phyloP scores from a whole-genome alignment of 2,797 vertebrate genomes.

The Coluber constrictor region DNA sequence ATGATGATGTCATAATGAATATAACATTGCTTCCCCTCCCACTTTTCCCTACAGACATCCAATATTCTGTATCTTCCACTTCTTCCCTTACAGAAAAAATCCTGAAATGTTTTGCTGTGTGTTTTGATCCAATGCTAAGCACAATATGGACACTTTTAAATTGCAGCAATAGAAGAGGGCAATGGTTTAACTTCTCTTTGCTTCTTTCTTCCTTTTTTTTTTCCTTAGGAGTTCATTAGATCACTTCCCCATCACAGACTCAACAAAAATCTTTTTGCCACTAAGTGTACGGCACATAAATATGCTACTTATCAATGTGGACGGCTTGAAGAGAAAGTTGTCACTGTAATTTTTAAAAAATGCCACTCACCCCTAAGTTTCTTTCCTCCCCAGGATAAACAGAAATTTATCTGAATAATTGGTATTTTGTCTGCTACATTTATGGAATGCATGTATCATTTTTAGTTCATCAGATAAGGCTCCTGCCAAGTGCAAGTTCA shows the following conservation, averaged over 20 bases:
- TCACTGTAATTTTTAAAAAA: background rate
- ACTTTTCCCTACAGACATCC: background rate
- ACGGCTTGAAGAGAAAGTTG: background rate
- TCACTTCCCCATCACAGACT: background rate
- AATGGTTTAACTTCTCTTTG: background rate
- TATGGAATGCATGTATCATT: background rate
- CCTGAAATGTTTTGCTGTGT: background rate
- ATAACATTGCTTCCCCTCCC: background rate
- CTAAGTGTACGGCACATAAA: background rate
- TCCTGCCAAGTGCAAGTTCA: background rate
- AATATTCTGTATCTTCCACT: background rate
- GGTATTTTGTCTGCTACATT: slow-evolving; percentile 1
- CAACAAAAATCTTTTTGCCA: background rate
- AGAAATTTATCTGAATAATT: slow-evolving; percentile 26
- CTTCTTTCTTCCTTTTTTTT: too few species aligned
- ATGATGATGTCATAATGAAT: background rate
- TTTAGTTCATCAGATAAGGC: background rate
- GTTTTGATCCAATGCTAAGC: too few species aligned
- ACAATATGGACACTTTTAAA: too few species aligned
- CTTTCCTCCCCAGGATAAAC: background rate
- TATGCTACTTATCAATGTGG: background rate
- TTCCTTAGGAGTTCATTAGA: background rate
- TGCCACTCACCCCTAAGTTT: background rate
- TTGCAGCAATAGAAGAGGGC: background rate
- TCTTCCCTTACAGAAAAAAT: background rate